Evolutionary conservation across 2,113 vertebrate genomes (phyloP), one percentile per base, ranked within the genome.

Genomic region (Axis porcinus): DNA sequence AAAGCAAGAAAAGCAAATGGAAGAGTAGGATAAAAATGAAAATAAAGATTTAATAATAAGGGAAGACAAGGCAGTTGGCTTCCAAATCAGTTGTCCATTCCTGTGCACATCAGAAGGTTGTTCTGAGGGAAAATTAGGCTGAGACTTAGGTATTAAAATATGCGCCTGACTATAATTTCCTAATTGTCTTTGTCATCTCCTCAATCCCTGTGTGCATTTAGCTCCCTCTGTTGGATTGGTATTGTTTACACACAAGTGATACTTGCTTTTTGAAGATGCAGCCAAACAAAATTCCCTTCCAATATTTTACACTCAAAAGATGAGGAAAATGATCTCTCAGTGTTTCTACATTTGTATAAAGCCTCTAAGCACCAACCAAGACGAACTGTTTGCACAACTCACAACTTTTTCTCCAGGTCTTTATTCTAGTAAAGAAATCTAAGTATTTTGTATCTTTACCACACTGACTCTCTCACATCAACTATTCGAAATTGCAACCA

Each of bases 141-240:
- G 43, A 17, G 14, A 76, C 52, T 87, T 90, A 60, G 36, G 45
- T 36, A 95, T 50, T 88, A 74, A 84, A 90, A 79, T 74, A 70
- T 50, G 60, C 52, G 2, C 16, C 36, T 57, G 64, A 52, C 33
- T 78, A 12, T 64, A 86, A 86, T 95, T 43, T 82, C 43, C 43
- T 76, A 28, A 84, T 90, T n/a, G 94, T 92, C 45, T 89, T 87
- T 95, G 36, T 52, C 82, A 70, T 89, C 23, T 86, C 10, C 6
- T 94, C 60, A 60, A 47, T 96, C 94, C 97, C 52, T 78, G 55
- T 89, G 94, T 94, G 91, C 85, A 86, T 10, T 96, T 98, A 97
- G 93, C 93, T 98, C 97, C 97, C 93, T 97, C 96, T 98, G 70
- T 97, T 98, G 95, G 95, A 70, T 54, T 95, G 94, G 95, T 95